phyloP scores from a whole-genome alignment of 2,113 vertebrate genomes.

The Tachysurus vachellii region DNA sequence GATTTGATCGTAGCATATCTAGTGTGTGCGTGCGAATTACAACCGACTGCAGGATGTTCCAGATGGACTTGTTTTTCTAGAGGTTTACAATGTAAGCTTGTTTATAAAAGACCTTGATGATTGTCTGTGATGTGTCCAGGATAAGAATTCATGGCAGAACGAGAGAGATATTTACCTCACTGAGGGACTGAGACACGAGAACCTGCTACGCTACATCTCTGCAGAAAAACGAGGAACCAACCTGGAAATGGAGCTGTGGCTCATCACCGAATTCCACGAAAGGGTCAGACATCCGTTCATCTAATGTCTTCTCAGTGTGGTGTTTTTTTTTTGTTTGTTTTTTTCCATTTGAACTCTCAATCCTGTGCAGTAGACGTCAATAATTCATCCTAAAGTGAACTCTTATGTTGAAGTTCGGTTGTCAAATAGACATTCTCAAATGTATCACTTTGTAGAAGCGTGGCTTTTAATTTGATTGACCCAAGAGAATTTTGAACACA shows the following conservation, averaged over 20 bases:
- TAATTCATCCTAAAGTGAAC: neutral
- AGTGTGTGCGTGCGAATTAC: neutral
- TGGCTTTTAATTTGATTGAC: neutral
- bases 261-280: conserved; percentile 95
- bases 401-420: neutral
- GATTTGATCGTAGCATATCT: neutral
- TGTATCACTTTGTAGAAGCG: neutral
- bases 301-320: conserved; percentile 7
- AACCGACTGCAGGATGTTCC: neutral
- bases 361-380: neutral
- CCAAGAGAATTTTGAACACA: neutral
- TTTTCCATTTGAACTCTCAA: no score
- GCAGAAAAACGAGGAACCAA: conserved; percentile 93
- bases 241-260: conserved; percentile 93
- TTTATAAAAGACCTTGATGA: neutral
- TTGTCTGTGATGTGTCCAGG: conserved; percentile 67
- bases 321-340: neutral
- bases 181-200: conserved; percentile 94
- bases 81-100: neutral
- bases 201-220: conserved; percentile 90
- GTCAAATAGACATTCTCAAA: neutral
- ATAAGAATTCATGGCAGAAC: conserved; percentile 98
- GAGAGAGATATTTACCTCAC: conserved; percentile 94
- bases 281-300: conserved; percentile 74
- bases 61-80: neutral